phyloP scores from a whole-genome alignment of 2,797 vertebrate genomes.

The Sebastolobus altivelis region DNA sequence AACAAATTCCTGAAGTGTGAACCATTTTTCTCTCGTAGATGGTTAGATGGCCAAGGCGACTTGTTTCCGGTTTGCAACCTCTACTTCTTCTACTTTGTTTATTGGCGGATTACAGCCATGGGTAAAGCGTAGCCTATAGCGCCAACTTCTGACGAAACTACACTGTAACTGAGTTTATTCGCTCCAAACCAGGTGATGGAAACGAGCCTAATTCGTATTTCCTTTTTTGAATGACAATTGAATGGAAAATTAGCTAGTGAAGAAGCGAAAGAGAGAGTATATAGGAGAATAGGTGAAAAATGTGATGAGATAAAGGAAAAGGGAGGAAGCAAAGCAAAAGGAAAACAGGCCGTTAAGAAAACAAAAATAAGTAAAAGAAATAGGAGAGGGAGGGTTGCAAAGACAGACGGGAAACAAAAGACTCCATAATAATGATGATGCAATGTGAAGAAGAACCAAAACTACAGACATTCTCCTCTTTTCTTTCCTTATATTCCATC shows the following conservation, averaged over 20 bases:
- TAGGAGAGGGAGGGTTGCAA: neutral
- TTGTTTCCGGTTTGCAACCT: too few relatives aligned
- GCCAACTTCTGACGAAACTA: too few relatives aligned
- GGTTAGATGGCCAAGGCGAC: too few relatives aligned
- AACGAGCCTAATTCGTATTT: neutral
- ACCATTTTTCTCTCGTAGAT: too few relatives aligned
- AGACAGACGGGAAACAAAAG: slow-evolving; percentile 5
- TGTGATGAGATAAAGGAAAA: slow-evolving; percentile 5
- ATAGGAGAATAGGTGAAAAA: neutral
- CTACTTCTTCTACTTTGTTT: too few relatives aligned
- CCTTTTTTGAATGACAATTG: neutral
- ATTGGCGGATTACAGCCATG: neutral
- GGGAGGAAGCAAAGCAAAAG: neutral
- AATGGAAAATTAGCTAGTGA: neutral
- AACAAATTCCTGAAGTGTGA: too few relatives aligned
- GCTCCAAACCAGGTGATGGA: neutral
- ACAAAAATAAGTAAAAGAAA: slow-evolving; percentile 27
- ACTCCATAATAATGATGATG: slow-evolving; percentile 9
- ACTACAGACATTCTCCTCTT: slow-evolving; percentile 1
- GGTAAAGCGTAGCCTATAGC: neutral
- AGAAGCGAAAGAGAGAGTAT: neutral
- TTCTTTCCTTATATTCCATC: neutral
- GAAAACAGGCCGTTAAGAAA: neutral
- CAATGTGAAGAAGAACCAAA: slow-evolving; percentile 15
- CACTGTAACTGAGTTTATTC: neutral